phyloP scores from a whole-genome alignment of 2,797 vertebrate species.

The Poeciliopsis infans region DNA sequence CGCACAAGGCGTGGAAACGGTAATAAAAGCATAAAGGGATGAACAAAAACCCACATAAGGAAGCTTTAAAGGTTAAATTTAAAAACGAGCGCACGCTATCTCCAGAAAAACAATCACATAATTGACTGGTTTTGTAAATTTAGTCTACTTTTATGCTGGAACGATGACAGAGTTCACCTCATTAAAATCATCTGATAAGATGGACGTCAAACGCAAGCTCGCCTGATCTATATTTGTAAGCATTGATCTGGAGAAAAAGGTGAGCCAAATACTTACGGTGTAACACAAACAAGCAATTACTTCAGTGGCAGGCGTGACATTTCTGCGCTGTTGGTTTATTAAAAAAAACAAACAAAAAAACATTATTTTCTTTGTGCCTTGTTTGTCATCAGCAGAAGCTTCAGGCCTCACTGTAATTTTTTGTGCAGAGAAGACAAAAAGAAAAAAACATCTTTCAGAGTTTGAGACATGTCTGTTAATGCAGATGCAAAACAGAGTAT shows the following conservation, averaged over 20 bases:
- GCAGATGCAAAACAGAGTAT: neutral
- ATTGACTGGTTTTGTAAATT: constrained; percentile 50
- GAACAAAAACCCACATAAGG: neutral
- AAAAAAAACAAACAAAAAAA: constrained; percentile 17
- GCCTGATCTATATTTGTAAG: constrained; percentile 66
- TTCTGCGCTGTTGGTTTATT: constrained; percentile 51
- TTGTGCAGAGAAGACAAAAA: neutral
- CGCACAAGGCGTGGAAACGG: constrained; percentile 6
- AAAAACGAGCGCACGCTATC: constrained; percentile 45
- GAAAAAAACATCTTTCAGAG: neutral
- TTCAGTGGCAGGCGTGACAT: constrained; percentile 60
- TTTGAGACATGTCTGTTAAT: neutral
- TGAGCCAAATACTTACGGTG: constrained; percentile 47
- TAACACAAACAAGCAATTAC: constrained; percentile 69
- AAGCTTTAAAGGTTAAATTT: constrained; percentile 21
- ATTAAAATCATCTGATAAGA: constrained; percentile 63
- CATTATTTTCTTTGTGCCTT: constrained; percentile 21
- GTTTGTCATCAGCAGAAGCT: constrained; percentile 38
- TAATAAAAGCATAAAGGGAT: constrained; percentile 14
- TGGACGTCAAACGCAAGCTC: constrained; percentile 21
- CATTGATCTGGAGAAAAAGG: constrained; percentile 59
- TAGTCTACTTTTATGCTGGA: constrained; percentile 48
- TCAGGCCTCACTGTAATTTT: constrained; percentile 18
- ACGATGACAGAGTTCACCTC: constrained; percentile 47
- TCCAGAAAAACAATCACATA: constrained; percentile 13